Evolutionary conservation across 2,113 vertebrate genomes (phyloP).

Genomic region (Urocynchramus pylzowi): DNA sequence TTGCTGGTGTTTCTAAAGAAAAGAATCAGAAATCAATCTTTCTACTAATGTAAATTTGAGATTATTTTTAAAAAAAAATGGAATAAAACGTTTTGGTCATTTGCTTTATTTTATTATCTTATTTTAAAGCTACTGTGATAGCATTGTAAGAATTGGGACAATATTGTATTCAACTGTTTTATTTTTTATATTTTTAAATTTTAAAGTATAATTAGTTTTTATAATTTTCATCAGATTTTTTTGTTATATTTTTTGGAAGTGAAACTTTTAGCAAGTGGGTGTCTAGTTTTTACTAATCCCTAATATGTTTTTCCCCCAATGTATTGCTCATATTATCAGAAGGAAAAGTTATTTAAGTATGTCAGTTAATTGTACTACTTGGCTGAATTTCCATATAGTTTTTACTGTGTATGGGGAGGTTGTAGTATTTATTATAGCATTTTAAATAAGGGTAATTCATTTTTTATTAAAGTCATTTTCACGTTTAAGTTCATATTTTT

Average conservation of each 20-base stretch:
- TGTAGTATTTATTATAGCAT: constrained; percentile 99
- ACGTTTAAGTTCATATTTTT: constrained; percentile 99
- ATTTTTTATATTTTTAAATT: constrained; percentile 99
- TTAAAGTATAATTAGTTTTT: constrained; percentile 99
- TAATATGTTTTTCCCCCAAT: constrained; percentile 94
- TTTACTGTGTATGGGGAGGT: constrained; percentile 99
- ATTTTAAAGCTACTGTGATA: constrained; percentile 99
- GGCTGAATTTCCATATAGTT: constrained; percentile 99
- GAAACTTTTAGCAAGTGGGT: constrained; percentile 97
- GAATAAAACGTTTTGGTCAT: constrained; percentile 98
- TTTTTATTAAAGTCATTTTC: constrained; percentile 99
- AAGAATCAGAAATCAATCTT: constrained; percentile 98
- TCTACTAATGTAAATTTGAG: constrained; percentile 99
- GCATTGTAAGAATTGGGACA: constrained; percentile 99
- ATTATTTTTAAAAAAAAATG: constrained; percentile 99
- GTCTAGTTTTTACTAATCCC: constrained; percentile 99
- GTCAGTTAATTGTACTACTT: constrained; percentile 99
- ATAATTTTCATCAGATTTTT: constrained; percentile 99
- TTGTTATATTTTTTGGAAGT: constrained; percentile 99
- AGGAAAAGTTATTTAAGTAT: constrained; percentile 98
- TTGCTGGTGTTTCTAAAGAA: constrained; percentile 97
- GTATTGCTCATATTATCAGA: constrained; percentile 99
- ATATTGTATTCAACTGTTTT: constrained; percentile 99
- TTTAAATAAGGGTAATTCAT: constrained; percentile 99
- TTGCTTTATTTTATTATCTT: constrained; percentile 99